These are phyloP conservation scores for Vidua macroura DNA, from an alignment of 2,113 vertebrate species.

Conservation along the genomic window DNA sequence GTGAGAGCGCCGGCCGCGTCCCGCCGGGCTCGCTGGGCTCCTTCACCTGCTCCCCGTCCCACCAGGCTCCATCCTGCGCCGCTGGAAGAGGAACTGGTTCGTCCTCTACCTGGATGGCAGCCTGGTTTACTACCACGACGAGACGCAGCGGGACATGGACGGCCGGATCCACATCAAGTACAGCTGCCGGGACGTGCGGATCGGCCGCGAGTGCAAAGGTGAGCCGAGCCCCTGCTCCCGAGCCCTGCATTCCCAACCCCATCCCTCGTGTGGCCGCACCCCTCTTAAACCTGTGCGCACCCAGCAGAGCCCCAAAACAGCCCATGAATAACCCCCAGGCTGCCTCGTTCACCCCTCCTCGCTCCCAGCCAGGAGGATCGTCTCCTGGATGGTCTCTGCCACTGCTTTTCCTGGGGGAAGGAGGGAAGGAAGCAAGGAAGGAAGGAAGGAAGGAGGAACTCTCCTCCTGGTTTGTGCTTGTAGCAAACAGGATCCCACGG, in stretches of 20 bases:
- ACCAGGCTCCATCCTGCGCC: slow-evolving; percentile 83
- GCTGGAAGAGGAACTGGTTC: slow-evolving; percentile 97
- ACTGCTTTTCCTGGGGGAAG: background rate
- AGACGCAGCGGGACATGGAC: slow-evolving; percentile 82
- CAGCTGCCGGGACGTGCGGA: slow-evolving; percentile 79
- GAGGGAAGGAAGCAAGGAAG: background rate
- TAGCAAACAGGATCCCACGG: background rate
- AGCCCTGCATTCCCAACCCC: rapidly evolving
- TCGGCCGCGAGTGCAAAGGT: slow-evolving; percentile 89
- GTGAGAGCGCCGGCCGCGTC: rapidly evolving
- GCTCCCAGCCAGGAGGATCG: background rate
- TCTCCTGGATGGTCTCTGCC: background rate
- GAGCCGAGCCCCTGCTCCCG: background rate
- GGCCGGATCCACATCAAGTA: slow-evolving; percentile 81
- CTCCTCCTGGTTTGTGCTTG: background rate
- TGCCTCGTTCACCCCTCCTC: background rate
- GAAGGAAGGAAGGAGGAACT: background rate
- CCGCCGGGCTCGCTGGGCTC: rapidly evolving
- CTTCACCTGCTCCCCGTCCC: background rate
- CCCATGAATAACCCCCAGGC: background rate
- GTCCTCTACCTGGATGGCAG: slow-evolving; percentile 92
- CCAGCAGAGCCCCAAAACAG: rapidly evolving
- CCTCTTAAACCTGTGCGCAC: rapidly evolving
- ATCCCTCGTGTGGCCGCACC: rapidly evolving
- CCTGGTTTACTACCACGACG: slow-evolving; percentile 86